phyloP scores from a whole-genome alignment of 2,113 vertebrate genomes.

The Ceratotherium simum region DNA sequence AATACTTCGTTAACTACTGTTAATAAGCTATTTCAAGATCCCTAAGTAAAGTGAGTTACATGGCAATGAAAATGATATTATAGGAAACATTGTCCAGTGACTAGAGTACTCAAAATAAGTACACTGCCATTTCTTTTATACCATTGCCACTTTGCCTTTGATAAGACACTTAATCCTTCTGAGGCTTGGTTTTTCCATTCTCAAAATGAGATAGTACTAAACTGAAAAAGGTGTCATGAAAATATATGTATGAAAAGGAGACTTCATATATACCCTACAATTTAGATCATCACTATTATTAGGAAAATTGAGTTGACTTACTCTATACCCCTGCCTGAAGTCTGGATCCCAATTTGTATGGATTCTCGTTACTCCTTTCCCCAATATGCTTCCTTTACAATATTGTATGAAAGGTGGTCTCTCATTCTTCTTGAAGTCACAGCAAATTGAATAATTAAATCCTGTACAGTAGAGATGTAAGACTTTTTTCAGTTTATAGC shows the following conservation, averaged over 20 bases:
- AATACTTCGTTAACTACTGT: slow-evolving; percentile 50
- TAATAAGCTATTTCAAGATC: slow-evolving; percentile 42
- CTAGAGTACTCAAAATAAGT: neutral
- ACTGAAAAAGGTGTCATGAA: neutral
- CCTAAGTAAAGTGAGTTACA: slow-evolving; percentile 31
- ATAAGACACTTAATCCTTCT: neutral
- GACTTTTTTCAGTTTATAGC: slow-evolving; percentile 64
- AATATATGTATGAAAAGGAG: neutral
- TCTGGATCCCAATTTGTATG: neutral
- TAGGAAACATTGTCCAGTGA: slow-evolving; percentile 24
- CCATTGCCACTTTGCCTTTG: neutral
- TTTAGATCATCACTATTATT: slow-evolving; percentile 16
- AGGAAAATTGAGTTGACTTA: slow-evolving; percentile 38
- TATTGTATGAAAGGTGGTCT: neutral
- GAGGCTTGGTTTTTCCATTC: neutral
- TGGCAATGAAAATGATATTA: slow-evolving; percentile 20
- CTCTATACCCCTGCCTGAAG: neutral
- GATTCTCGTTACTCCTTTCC: slow-evolving; percentile 48
- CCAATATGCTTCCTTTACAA: neutral
- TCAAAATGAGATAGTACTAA: slow-evolving; percentile 40
- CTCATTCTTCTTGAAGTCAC: slow-evolving; percentile 48
- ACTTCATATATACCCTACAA: neutral
- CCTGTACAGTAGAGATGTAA: slow-evolving; percentile 48
- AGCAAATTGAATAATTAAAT: slow-evolving; percentile 61
- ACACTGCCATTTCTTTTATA: neutral